phyloP scores from a whole-genome alignment of 35 echinoderm and acorn worm genomes.

The Ophioderma brevispina region DNA sequence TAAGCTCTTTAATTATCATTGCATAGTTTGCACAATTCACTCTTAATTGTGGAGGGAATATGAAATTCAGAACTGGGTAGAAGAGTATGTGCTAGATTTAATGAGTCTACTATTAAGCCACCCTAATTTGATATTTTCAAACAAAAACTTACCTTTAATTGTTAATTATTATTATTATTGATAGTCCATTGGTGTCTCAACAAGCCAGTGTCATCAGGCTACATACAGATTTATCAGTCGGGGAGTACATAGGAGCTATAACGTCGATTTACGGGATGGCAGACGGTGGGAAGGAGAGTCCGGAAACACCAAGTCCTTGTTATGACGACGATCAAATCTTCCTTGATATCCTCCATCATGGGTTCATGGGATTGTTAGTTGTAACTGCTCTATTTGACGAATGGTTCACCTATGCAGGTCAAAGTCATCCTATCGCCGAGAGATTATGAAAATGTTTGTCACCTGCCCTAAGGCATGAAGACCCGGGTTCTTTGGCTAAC shows the following conservation, averaged over 20 bases:
- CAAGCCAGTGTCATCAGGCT: constrained; percentile 63
- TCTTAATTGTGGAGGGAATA: no score
- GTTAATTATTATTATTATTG: background rate
- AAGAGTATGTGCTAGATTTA: no score
- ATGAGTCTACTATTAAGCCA: no score
- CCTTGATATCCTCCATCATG: constrained; percentile 54
- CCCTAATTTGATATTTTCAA: no score
- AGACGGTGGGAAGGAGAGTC: background rate
- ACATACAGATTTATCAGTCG: constrained; percentile 77
- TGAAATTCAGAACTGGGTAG: no score
- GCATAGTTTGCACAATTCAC: no score
- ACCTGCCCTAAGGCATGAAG: background rate
- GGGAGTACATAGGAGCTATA: constrained; percentile 19
- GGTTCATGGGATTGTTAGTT: constrained; percentile 42
- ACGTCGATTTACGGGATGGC: background rate
- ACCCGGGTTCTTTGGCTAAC: constrained; percentile 81
- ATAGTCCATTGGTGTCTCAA: constrained; percentile 41
- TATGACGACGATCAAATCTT: no score
- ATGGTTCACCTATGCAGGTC: constrained; percentile 57
- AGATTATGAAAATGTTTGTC: constrained; percentile 70
- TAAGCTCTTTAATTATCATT: no score
- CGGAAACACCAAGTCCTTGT: constrained; percentile 71
- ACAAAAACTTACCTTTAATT: no score
- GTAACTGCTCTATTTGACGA: constrained; percentile 93
- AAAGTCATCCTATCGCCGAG: constrained; percentile 70